Percentiles rank a stretch among this genome's conserved stretches.
Conservation (phyloP, 2,888 invertebrate genomes). For the Aleiodes leptofemur region DNA sequence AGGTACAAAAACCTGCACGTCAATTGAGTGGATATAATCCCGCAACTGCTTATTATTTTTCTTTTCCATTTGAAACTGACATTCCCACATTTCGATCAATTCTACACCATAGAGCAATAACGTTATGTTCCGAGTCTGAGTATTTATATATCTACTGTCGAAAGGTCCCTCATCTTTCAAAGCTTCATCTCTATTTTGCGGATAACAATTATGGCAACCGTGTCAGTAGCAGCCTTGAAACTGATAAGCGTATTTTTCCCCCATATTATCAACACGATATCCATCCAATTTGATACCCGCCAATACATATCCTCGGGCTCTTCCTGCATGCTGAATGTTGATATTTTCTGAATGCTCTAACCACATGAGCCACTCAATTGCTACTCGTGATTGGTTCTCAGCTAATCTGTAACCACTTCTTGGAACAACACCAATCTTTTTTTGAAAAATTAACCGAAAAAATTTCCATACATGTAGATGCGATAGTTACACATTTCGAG, state of each 20-base stretch:
- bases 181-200: too few relatives aligned
- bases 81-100: slow-evolving; percentile 11
- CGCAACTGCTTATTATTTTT: background rate
- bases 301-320: background rate
- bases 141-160: too few relatives aligned
- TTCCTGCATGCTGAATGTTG: background rate
- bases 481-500: too few relatives aligned
- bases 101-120: background rate
- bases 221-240: slow-evolving; percentile 13
- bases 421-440: background rate
- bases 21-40: background rate
- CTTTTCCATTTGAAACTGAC: background rate
- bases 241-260: background rate
- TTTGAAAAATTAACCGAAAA: too few relatives aligned
- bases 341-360: background rate
- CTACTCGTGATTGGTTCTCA: background rate
- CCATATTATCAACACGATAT: background rate
- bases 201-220: background rate
- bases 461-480: too few relatives aligned
- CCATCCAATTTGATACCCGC: background rate
- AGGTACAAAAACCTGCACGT: background rate
- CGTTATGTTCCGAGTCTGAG: background rate
- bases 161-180: too few relatives aligned
- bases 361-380: slow-evolving; percentile 8
- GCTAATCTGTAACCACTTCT: background rate